Evolutionary conservation across 2,888 invertebrate species (phyloP).

Genomic region (Ichneumoninae sp.): DNA sequence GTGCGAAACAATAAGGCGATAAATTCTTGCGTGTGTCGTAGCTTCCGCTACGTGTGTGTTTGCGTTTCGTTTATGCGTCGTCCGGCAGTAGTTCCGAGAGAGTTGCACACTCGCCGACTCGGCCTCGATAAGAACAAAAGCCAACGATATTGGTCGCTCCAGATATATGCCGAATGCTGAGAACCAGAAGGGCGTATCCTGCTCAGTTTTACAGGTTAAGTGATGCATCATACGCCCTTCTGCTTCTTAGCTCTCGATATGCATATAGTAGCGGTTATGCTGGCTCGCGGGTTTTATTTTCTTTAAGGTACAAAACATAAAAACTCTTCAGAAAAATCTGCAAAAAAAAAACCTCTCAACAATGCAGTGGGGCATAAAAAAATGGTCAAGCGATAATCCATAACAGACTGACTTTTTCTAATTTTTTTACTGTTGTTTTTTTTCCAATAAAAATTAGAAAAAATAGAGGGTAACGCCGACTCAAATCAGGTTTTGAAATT

Average conservation of each 20-base stretch:
- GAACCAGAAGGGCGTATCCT: neutral
- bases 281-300: too few relatives aligned
- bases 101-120: slow-evolving; percentile 27
- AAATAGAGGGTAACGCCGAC: too few relatives aligned
- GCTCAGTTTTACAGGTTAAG: neutral
- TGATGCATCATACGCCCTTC: neutral
- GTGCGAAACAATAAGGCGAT: slow-evolving; percentile 56
- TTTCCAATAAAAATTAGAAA: too few relatives aligned
- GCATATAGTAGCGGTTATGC: neutral
- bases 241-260: neutral
- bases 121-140: slow-evolving; percentile 71
- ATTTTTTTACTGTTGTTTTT: too few relatives aligned
- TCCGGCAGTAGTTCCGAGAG: slow-evolving; percentile 5
- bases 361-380: too few relatives aligned
- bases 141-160: slow-evolving; percentile 61
- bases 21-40: slow-evolving; percentile 41
- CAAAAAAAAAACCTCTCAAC: too few relatives aligned
- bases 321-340: too few relatives aligned
- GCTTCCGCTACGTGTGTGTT: slow-evolving; percentile 5
- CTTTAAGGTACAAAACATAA: too few relatives aligned
- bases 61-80: slow-evolving; percentile 1
- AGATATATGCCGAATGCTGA: neutral
- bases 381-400: too few relatives aligned
- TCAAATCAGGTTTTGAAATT: too few relatives aligned
- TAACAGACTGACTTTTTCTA: too few relatives aligned